A percentile compares a stretch with the other conserved stretches of the same genome.
phyloP scores from a whole-genome alignment of 2,888 invertebrate species.

The Lumbricus terrestris region DNA sequence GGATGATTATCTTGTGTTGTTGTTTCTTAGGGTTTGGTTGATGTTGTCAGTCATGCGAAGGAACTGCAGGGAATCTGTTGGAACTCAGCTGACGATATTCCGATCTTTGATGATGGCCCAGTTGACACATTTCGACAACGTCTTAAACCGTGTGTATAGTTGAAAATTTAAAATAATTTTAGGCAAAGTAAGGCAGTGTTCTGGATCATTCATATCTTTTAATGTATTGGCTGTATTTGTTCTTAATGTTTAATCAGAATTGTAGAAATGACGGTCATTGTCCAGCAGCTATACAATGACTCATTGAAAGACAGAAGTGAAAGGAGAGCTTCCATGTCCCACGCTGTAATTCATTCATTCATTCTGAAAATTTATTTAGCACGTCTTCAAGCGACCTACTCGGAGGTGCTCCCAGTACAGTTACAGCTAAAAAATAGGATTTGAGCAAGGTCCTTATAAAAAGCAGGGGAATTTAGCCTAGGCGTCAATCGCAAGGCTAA shows the following conservation, averaged over 20 bases:
- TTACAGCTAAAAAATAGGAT: too few species aligned
- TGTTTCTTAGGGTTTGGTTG: neutral
- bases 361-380: too few species aligned
- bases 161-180: neutral
- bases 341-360: neutral
- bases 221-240: neutral
- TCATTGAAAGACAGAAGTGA: neutral
- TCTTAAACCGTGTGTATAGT: conserved; percentile 18
- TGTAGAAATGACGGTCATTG: neutral
- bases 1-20: neutral
- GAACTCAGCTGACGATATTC: conserved; percentile 8
- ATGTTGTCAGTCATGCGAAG: conserved; percentile 14
- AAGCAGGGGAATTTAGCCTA: too few species aligned
- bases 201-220: neutral
- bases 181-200: neutral
- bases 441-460: too few species aligned
- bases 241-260: neutral
- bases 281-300: neutral
- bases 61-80: conserved; percentile 8
- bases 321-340: neutral
- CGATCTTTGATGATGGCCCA: conserved; percentile 19
- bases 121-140: conserved; percentile 15
- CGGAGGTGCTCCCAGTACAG: too few species aligned
- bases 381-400: too few species aligned
- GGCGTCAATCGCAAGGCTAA: too few species aligned